Percentiles rank a stretch among this genome's conserved stretches.
phyloP scores from a whole-genome alignment of 2,888 invertebrate genomes.

The Chaitophorus viminalis region DNA sequence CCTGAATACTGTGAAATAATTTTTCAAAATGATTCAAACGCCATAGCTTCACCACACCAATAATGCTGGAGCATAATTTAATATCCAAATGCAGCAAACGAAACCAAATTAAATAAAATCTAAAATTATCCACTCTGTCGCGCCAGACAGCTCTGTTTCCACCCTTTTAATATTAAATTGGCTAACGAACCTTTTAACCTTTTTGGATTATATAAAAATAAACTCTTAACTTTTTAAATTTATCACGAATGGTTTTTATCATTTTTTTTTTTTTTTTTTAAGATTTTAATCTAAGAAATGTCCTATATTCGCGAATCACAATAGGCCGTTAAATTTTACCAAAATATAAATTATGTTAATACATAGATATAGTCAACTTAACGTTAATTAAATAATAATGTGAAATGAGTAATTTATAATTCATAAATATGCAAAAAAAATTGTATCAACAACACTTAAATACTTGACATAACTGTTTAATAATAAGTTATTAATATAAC shows the following conservation, averaged over 20 bases:
- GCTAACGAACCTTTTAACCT: not conserved
- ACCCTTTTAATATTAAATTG: constrained; percentile 29
- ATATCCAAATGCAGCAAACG: constrained; percentile 12
- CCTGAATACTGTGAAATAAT: not conserved
- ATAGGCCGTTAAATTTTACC: no score
- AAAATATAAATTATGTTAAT: not conserved
- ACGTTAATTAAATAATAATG: not conserved
- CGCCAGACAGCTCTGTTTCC: not conserved
- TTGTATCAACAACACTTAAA: not conserved
- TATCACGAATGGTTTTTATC: not conserved
- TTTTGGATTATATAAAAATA: not conserved
- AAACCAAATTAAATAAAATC: constrained; percentile 19
- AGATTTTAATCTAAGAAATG: no score
- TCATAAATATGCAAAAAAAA: not conserved
- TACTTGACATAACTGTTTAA: no score
- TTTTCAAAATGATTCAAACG: not conserved
- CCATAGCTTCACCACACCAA: not conserved
- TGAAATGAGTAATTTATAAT: not conserved
- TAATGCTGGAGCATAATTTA: not conserved
- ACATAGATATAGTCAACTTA: no score
- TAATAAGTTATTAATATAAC: no score
- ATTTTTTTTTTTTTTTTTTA: not conserved
- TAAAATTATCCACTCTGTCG: not conserved
- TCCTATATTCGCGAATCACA: no score
- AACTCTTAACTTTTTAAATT: not conserved